Evolutionary conservation across 2,797 vertebrate genomes (phyloP).

Genomic region (Leuciscus waleckii): DNA sequence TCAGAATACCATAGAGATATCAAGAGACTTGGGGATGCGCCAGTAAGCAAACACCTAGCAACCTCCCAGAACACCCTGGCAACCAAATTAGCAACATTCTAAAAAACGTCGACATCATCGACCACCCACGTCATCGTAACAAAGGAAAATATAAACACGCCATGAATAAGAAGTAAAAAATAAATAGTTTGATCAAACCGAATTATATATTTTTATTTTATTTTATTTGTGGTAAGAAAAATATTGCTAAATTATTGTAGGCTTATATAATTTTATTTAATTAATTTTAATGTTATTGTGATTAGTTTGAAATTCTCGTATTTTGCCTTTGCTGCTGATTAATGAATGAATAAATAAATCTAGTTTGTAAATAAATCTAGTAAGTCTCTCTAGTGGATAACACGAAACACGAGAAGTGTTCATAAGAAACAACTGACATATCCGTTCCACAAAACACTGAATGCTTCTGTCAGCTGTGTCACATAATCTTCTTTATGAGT

Average conservation of each 20-base stretch:
- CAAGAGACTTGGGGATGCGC: not conserved
- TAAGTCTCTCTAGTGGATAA: not conserved
- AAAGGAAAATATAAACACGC: not conserved
- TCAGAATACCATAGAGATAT: not conserved
- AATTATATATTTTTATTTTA: not conserved
- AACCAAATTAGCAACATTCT: not conserved
- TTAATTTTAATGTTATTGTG: not conserved
- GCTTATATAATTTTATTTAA: not conserved
- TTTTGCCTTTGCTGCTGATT: not conserved
- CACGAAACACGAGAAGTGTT: not conserved
- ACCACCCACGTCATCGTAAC: not conserved
- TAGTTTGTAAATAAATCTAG: not conserved
- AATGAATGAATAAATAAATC: not conserved
- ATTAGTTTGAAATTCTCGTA: not conserved
- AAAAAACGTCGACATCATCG: not conserved
- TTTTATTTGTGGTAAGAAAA: not conserved
- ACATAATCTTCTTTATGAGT: constrained; percentile 68
- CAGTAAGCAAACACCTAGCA: constrained; percentile 1
- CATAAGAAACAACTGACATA: not conserved
- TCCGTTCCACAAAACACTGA: constrained; percentile 29
- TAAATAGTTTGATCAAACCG: not conserved
- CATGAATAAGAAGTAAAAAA: too few relatives aligned
- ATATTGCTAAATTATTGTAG: not conserved
- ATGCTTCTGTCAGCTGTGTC: constrained; percentile 40
- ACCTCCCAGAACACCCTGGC: not conserved